Conservation (phyloP, 2,113 vertebrate genomes). For the Nematolebias whitei region DNA sequence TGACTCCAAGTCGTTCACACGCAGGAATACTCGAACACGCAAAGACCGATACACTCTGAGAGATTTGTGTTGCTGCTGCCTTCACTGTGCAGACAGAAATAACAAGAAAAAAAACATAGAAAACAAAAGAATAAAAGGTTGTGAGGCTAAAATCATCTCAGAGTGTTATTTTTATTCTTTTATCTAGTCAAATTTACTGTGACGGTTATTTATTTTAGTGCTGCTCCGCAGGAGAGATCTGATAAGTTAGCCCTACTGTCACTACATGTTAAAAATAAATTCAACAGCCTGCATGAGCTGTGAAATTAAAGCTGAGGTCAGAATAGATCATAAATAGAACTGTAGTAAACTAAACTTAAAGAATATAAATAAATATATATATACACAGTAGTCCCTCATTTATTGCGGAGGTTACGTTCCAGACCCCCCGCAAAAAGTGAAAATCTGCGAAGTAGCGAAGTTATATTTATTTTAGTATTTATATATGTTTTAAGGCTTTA, state of each 20-base stretch:
- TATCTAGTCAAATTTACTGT: conserved; percentile 12
- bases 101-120: conserved; percentile 6
- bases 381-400: too few species aligned
- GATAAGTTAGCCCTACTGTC: conserved; percentile 4
- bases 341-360: background rate
- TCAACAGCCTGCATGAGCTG: background rate
- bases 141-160: conserved; percentile 19
- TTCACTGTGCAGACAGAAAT: conserved; percentile 1
- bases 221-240: conserved; percentile 5
- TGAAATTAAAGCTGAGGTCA: background rate
- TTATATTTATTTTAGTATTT: too few species aligned
- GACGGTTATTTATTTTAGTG: conserved; percentile 30
- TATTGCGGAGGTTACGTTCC: too few species aligned
- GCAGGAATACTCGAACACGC: conserved; percentile 2
- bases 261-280: conserved; percentile 1
- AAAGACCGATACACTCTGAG: conserved; percentile 20
- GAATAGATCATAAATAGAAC: background rate
- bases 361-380: background rate
- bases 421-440: too few species aligned
- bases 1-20: conserved; percentile 31
- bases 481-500: too few species aligned
- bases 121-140: conserved; percentile 26
- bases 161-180: conserved; percentile 21
- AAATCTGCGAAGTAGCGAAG: too few species aligned
- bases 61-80: conserved; percentile 23